Conservation (phyloP, 2,797 vertebrate genomes). For the Gymnopithys bicolor region DNA sequence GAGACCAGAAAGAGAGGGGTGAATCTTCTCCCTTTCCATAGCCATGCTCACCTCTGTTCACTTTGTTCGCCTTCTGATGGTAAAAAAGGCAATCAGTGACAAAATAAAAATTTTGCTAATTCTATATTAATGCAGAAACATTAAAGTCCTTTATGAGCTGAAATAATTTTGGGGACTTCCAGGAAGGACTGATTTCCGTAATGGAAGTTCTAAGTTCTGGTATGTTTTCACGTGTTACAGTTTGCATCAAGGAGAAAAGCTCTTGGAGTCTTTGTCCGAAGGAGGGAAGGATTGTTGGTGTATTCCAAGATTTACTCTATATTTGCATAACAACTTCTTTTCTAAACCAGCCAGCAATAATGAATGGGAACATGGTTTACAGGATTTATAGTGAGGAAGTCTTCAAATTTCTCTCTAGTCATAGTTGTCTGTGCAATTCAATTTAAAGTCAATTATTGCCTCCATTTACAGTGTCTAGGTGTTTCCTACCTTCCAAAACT, state of each 20-base stretch:
- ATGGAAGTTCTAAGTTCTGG: background rate
- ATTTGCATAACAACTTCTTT: background rate
- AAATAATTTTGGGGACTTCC: background rate
- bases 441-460: background rate
- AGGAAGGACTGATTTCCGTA: background rate
- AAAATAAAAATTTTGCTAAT: background rate
- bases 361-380: background rate
- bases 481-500: background rate
- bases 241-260: background rate
- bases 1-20: background rate
- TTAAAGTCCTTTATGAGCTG: background rate
- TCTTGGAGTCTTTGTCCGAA: background rate
- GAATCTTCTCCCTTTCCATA: background rate
- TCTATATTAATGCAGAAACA: background rate
- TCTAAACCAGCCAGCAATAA: background rate
- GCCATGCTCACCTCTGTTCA: background rate
- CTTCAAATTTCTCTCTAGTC: background rate
- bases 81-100: background rate
- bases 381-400: background rate
- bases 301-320: background rate
- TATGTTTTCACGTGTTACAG: background rate
- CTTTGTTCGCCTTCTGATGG: background rate
- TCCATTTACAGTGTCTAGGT: background rate
- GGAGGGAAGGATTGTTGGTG: background rate
- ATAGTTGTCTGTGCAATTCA: background rate